phyloP scores from a whole-genome alignment of 2,888 invertebrate species.

The Synergus gifuensis region DNA sequence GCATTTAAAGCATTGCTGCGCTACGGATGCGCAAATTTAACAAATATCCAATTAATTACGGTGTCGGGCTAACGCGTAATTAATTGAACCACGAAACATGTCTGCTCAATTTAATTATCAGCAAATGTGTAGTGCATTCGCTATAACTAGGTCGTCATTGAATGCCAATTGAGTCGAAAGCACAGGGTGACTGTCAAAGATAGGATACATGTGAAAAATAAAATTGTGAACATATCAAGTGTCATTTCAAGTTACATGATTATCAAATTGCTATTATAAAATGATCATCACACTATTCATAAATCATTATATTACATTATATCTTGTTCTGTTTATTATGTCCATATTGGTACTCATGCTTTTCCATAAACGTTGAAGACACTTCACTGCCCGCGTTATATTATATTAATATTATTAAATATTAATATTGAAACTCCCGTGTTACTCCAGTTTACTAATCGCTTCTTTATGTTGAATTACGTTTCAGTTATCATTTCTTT shows the following conservation, averaged over 20 bases:
- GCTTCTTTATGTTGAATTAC: no score
- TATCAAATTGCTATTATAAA: background rate
- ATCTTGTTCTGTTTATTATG: background rate
- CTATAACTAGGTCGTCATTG: background rate
- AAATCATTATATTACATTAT: background rate
- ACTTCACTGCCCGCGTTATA: background rate
- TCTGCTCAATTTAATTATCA: conserved; percentile 27
- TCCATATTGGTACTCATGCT: background rate
- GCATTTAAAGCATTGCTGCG: background rate
- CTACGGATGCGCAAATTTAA: background rate
- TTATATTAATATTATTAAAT: no score
- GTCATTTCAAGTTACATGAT: background rate
- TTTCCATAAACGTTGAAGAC: background rate
- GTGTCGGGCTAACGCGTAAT: conserved; percentile 7
- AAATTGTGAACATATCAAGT: background rate
- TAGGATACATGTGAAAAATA: background rate
- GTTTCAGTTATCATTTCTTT: background rate
- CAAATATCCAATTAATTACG: conserved; percentile 30
- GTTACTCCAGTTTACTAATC: no score
- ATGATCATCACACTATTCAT: background rate
- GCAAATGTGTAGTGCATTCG: background rate
- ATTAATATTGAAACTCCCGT: no score
- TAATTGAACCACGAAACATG: conserved; percentile 34
- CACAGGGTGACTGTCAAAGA: background rate
- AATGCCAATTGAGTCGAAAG: background rate